phyloP scores from a whole-genome alignment of 2,113 vertebrate genomes.

The Brienomyrus brachyistius region DNA sequence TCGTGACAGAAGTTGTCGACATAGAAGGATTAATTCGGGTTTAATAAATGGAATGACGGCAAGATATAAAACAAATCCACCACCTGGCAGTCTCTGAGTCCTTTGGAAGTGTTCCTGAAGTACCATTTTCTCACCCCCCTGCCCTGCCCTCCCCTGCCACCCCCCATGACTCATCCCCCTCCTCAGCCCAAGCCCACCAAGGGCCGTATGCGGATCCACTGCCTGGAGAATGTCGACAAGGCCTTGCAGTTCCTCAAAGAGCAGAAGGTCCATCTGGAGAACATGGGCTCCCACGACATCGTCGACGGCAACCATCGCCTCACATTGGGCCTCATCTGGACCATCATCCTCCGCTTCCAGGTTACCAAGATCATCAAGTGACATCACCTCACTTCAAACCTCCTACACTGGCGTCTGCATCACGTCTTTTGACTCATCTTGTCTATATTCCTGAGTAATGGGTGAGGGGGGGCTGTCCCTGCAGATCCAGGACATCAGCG shows the following conservation, averaged over 20 bases:
- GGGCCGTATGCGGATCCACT: constrained; percentile 93
- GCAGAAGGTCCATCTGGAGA: constrained; percentile 89
- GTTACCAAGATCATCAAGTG: constrained; percentile 43
- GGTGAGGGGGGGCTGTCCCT: neutral
- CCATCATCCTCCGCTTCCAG: constrained; percentile 96
- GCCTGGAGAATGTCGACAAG: constrained; percentile 93
- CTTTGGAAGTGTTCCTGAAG: neutral
- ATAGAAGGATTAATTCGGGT: neutral
- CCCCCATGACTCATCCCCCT: neutral
- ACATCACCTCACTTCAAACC: neutral
- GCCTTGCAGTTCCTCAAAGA: constrained; percentile 96
- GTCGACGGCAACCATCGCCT: constrained; percentile 94
- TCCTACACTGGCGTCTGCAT: neutral
- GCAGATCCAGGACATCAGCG: constrained; percentile 92
- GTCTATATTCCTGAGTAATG: neutral
- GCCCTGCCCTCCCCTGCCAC: neutral
- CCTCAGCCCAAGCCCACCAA: constrained; percentile 89
- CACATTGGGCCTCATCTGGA: constrained; percentile 92
- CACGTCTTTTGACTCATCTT: neutral
- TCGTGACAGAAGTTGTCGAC: neutral
- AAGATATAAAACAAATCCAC: neutral
- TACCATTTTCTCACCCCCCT: neutral
- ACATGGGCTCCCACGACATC: constrained; percentile 97
- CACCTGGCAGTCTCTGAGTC: neutral
- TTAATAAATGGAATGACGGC: neutral